phyloP scores from a whole-genome alignment of 2,797 vertebrate genomes.

The Hydrocynus forskahlii region DNA sequence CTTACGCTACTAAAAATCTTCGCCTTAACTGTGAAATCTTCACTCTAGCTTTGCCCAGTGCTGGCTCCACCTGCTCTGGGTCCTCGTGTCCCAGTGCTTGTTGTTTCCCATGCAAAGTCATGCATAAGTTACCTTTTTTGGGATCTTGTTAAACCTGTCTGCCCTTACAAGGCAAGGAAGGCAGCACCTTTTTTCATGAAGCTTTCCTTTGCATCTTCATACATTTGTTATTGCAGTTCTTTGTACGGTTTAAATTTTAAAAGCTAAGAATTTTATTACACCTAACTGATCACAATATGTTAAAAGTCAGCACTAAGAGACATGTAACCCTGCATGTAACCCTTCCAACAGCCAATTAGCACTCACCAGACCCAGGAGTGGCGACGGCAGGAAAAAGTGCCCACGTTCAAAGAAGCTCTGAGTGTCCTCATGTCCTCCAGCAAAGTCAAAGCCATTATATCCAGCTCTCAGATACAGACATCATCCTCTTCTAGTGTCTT shows the following conservation, averaged over 20 bases:
- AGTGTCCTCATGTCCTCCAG: conserved; percentile 36
- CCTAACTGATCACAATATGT: neutral
- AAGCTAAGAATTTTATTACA: neutral
- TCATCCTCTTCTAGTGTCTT: conserved; percentile 8
- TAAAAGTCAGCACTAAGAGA: neutral
- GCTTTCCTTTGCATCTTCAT: neutral
- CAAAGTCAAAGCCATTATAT: conserved; percentile 49
- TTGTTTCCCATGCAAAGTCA: neutral
- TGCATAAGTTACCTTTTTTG: neutral
- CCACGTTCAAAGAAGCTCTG: conserved; percentile 37
- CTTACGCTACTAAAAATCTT: neutral
- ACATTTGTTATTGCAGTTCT: neutral
- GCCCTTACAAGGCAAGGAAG: neutral
- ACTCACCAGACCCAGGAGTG: conserved; percentile 64
- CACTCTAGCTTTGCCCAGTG: neutral
- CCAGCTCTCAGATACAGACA: conserved; percentile 18
- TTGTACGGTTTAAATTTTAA: neutral
- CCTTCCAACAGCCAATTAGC: conserved; percentile 1
- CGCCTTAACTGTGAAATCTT: neutral
- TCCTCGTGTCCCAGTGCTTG: neutral
- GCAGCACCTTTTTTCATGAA: neutral
- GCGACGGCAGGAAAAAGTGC: conserved; percentile 55
- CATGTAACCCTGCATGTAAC: conserved; percentile 1
- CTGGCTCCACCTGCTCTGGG: neutral
- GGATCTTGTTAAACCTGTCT: neutral